phyloP scores from a whole-genome alignment of 2,888 invertebrate genomes.

The Cephus runcator region DNA sequence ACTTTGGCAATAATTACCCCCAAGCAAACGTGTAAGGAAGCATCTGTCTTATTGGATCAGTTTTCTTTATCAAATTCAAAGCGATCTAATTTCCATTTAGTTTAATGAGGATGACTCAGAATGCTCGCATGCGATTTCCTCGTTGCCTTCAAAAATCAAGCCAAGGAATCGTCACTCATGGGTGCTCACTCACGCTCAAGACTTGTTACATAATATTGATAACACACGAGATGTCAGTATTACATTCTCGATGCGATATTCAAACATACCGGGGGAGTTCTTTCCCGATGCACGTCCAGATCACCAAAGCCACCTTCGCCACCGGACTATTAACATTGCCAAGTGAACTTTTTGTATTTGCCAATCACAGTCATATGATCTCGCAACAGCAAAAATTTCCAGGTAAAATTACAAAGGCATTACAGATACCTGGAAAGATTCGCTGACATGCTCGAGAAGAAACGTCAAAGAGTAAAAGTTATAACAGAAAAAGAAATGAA shows the following conservation, averaged over 20 bases:
- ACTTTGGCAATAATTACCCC: neutral
- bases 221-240: neutral
- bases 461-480: neutral
- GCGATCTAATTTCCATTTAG: neutral
- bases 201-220: neutral
- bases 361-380: neutral
- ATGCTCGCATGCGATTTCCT: neutral
- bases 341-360: conserved; percentile 40
- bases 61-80: neutral
- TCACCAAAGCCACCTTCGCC: conserved; percentile 64
- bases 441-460: neutral
- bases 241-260: neutral
- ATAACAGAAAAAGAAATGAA: neutral
- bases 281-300: conserved; percentile 61
- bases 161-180: neutral
- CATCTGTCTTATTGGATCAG: neutral
- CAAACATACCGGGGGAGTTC: conserved; percentile 63
- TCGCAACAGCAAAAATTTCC: neutral
- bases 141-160: neutral
- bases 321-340: conserved; percentile 61
- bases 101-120: neutral
- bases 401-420: neutral
- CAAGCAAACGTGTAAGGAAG: neutral
- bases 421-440: neutral
- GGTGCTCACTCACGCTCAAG: neutral